These are phyloP conservation scores for Phalacrocorax pelagicus DNA, from an alignment of 2,113 vertebrate genomes.

Conservation along the genomic window DNA sequence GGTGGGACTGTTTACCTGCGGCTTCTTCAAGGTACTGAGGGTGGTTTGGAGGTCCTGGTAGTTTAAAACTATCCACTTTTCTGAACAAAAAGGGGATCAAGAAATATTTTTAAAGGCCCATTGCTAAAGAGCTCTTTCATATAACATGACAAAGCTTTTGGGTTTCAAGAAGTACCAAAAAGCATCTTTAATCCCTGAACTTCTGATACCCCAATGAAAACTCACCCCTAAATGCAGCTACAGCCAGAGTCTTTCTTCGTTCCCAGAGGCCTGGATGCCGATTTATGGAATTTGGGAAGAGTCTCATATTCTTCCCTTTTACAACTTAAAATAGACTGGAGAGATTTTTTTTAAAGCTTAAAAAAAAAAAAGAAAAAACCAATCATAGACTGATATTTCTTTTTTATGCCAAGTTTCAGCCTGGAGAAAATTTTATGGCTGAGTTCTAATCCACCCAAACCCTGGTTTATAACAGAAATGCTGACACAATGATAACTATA, in stretches of 20 bases:
- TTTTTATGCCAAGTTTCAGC: conserved; percentile 74
- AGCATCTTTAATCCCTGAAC: conserved; percentile 28
- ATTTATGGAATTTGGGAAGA: conserved; percentile 37
- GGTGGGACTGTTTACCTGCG: background rate
- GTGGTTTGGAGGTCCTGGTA: background rate
- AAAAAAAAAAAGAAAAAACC: background rate
- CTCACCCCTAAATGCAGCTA: background rate
- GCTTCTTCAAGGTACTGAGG: background rate
- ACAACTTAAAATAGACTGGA: conserved; percentile 49
- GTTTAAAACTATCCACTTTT: background rate
- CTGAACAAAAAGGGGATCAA: background rate
- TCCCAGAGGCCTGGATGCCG: background rate
- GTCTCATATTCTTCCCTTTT: conserved; percentile 52
- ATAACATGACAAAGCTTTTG: background rate
- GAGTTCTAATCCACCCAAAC: conserved; percentile 75
- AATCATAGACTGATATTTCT: conserved; percentile 61
- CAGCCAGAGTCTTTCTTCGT: conserved; percentile 16
- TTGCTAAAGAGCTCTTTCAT: conserved; percentile 19
- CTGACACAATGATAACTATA: conserved; percentile 73
- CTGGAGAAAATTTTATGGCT: conserved; percentile 77
- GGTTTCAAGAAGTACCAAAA: conserved; percentile 32
- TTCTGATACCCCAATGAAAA: conserved; percentile 43
- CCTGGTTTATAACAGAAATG: conserved; percentile 77
- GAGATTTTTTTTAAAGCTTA: background rate
- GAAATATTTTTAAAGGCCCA: background rate